These are phyloP conservation scores for Cryptomyrus ogoouensis DNA, from an alignment of 2,113 vertebrate genomes.

Conservation along the genomic window DNA sequence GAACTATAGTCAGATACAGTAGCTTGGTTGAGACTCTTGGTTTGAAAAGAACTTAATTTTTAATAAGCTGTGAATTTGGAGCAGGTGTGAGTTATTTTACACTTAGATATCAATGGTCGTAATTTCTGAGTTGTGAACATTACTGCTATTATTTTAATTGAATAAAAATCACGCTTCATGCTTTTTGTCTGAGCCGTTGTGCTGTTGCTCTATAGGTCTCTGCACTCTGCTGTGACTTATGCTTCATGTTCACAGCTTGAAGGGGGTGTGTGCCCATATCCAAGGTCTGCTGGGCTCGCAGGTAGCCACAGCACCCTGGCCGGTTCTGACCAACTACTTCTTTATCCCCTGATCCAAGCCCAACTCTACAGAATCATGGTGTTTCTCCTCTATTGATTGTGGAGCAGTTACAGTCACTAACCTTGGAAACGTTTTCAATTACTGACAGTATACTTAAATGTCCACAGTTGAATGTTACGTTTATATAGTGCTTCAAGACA, in stretches of 20 bases:
- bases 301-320: neutral
- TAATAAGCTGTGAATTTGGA: neutral
- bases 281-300: neutral
- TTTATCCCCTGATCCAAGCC: neutral
- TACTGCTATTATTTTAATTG: neutral
- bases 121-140: neutral
- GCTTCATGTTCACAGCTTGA: neutral
- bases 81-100: neutral
- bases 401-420: neutral
- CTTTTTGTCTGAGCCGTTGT: neutral
- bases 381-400: neutral
- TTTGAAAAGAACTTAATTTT: neutral
- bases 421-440: neutral
- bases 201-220: neutral
- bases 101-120: neutral
- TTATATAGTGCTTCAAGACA: neutral
- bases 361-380: neutral
- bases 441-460: neutral
- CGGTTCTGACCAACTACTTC: neutral
- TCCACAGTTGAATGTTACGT: neutral
- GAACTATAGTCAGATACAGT: neutral
- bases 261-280: neutral
- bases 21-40: neutral
- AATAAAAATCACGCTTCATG: neutral
- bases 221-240: neutral